A percentile compares a stretch with the other conserved stretches of the same genome.
Evolutionary conservation across 2,113 vertebrate species (phyloP).

Genomic region (Sus scrofa): T2T-Sscrofa CM000817.6:29920001-29920500

Average conservation of each 20-base stretch:
- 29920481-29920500: too few species aligned
- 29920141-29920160: neutral
- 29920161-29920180: neutral
- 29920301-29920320: neutral
- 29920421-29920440: too few species aligned
- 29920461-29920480: too few species aligned
- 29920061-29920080: neutral
- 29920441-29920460: too few species aligned
- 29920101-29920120: neutral
- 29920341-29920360: too few species aligned
- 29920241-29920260: neutral
- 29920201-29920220: constrained; percentile 38
- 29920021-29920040: neutral
- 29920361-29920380: too few species aligned
- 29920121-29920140: neutral
- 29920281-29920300: neutral
- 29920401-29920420: too few species aligned
- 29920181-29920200: neutral
- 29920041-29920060: neutral
- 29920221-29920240: too few species aligned
- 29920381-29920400: too few species aligned
- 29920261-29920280: neutral
- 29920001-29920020: neutral
- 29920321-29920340: constrained; percentile 33
- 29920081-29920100: neutral